Evolutionary conservation across 2,113 vertebrate genomes (phyloP).

Genomic region (Empidonax traillii): DNA sequence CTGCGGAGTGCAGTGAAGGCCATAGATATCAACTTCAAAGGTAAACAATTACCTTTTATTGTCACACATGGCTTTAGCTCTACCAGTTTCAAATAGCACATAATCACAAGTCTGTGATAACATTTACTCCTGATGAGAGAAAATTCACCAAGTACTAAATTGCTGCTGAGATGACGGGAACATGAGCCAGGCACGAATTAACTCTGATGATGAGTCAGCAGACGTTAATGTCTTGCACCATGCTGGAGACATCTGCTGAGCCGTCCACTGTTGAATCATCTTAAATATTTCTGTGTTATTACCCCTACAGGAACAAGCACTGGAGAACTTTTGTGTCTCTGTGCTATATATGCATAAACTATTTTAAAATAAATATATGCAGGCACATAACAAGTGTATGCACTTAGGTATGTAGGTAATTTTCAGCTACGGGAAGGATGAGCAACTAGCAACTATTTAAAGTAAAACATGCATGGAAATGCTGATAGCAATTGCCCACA

Average conservation of each 20-base stretch:
- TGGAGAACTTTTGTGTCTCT: constrained; percentile 7
- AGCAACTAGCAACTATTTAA: constrained; percentile 55
- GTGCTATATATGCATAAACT: constrained; percentile 43
- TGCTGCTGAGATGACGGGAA: constrained; percentile 63
- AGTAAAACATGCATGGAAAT: constrained; percentile 61
- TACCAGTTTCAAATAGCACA: constrained; percentile 61
- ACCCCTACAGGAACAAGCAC: constrained; percentile 32
- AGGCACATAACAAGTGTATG: constrained; percentile 35
- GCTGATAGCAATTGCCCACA: constrained; percentile 40
- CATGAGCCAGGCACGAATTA: constrained; percentile 57
- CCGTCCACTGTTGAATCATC: constrained; percentile 58
- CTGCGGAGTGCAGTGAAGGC: background rate
- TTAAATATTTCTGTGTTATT: constrained; percentile 40
- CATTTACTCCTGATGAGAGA: constrained; percentile 64
- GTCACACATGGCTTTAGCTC: constrained; percentile 59
- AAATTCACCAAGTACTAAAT: constrained; percentile 62
- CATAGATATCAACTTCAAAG: constrained; percentile 47
- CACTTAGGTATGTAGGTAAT: constrained; percentile 60
- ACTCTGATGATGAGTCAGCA: constrained; percentile 55
- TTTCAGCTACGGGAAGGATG: constrained; percentile 51
- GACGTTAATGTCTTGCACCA: constrained; percentile 28
- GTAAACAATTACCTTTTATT: constrained; percentile 71
- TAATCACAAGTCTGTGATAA: constrained; percentile 65
- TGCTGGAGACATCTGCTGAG: constrained; percentile 49
- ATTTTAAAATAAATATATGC: constrained; percentile 63